Base-by-base conservation (phyloP, 2,797 vertebrate genomes). In the Gila robusta region DNA sequence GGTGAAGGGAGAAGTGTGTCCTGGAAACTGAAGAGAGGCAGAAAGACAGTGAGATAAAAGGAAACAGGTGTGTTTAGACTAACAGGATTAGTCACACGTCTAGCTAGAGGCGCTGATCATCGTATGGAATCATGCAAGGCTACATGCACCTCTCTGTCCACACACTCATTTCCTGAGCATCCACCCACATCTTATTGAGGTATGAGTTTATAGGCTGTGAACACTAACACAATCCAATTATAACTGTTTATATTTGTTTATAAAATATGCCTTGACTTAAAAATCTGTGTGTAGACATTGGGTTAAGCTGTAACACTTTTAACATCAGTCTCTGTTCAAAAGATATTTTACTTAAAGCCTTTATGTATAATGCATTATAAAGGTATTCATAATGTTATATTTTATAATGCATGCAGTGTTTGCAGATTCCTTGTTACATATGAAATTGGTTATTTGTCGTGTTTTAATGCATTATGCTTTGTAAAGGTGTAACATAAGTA, bases 31-130 rank as follows among this genome's bases (percentile, higher is more conserved):
- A 64, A 52, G n/a, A 80, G 54, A 67, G 23, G 21, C 39, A 35
- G 19, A 74, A 62, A 69, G 71, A 26, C 32, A 19, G 47, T 26
- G 32, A 21, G 37, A 74, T 41, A 74, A 76, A 85, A 59, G 77
- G 78, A 59, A 74, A 80, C 62, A 41, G 44, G 86, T 44, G 73
- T 81, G 23, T 78, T 76, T 52, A 35, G 64, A 52, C 64, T 82
- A 92, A 92, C 86, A 85, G 89, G 92, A 93, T 91, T 92, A 91
- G 89, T 87, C 89, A 87, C 81, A 87, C 80, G 69, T 62, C 54
- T 85, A 23, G 32, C 23, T 69, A 28, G 26, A 74, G 52, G 77
- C 64, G 73, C 59, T 70, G 88, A 39, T 86, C 83, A 54, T 91
- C 83, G 66, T 89, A 90, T 91, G 91, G 89, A 81, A 83, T 83